Conservation (phyloP, 2,113 vertebrate species). For the Catagonus wagneri region DNA sequence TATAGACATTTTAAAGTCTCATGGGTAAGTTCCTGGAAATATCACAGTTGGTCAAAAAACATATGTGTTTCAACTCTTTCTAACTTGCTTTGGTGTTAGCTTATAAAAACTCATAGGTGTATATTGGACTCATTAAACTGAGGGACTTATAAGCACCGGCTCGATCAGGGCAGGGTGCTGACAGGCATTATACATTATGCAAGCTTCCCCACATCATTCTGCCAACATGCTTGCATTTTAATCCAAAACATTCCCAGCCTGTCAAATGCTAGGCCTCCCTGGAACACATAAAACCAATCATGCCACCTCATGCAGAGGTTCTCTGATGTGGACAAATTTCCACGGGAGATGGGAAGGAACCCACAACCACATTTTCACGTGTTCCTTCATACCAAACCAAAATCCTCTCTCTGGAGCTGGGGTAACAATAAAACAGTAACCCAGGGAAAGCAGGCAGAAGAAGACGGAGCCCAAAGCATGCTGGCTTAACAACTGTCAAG, state of each 20-base stretch:
- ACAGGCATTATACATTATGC: conserved; percentile 76
- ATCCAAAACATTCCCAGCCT: conserved; percentile 80
- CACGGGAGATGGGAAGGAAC: conserved; percentile 60
- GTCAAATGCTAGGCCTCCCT: conserved; percentile 76
- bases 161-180: conserved; percentile 71
- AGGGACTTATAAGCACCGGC: conserved; percentile 68
- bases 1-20: conserved; percentile 75
- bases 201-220: conserved; percentile 77
- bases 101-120: conserved; percentile 83
- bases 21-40: conserved; percentile 77
- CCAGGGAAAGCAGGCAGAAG: neutral
- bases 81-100: conserved; percentile 79
- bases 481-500: conserved; percentile 10
- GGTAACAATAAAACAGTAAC: neutral
- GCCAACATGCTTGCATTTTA: conserved; percentile 80
- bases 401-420: conserved; percentile 27
- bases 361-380: conserved; percentile 59
- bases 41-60: conserved; percentile 78
- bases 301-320: conserved; percentile 64
- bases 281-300: conserved; percentile 77
- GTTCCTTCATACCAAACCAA: conserved; percentile 54
- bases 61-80: conserved; percentile 77
- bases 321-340: conserved; percentile 74
- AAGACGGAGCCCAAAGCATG: neutral
- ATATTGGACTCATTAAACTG: conserved; percentile 83